Evolutionary conservation across 2,797 vertebrate species (phyloP), one percentile per base, ranked within the genome.

Genomic region (Scarus forsteni): DNA sequence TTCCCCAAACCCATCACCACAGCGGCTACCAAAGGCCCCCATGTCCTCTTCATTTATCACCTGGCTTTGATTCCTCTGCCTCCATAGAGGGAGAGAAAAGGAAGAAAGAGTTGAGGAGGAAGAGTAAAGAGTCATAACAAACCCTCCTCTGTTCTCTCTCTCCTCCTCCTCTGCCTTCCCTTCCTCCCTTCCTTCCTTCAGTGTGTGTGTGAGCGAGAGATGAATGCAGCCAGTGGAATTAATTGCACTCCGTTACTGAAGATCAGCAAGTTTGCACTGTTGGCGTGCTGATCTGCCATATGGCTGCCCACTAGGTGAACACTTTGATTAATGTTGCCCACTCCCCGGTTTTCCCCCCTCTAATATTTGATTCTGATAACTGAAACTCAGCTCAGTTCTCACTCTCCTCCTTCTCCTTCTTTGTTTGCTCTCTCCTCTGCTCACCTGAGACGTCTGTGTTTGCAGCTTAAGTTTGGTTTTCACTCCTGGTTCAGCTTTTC

Each of bases 241-340:
- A 99, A 99, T 99, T 98, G 97, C 96, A 96, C 96, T 95, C 96
- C 95, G 96, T 99, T 98, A 99, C 98, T 96, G 96, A 95, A 96
- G 96, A 99, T 99, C 98, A 99, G 98, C 98, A 99, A 98, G 97
- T 99, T 98, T 99, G 96, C 95, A 94, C 95, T 95, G 96, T 97
- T 95, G 97, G 96, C 97, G 95, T 98, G 97, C 98, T 99, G 98
- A 96, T 98, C 93, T 95, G 94, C 98, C 98, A 99, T 99, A 98
- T 99, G 98, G 97, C 95, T 97, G 96, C 97, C 96, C 98, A 99
- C 97, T 98, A 98, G 98, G 98, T 97, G 96, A 98, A 99, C 98
- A 97, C 97, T 98, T 98, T 99, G 98, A 99, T 99, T 99, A 99
- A 99, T 99, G 98, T 96, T 97, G 96, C 96, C 92, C 96, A 95